phyloP scores from a whole-genome alignment of 2,888 invertebrate genomes.

The Lasioglossum morio region DNA sequence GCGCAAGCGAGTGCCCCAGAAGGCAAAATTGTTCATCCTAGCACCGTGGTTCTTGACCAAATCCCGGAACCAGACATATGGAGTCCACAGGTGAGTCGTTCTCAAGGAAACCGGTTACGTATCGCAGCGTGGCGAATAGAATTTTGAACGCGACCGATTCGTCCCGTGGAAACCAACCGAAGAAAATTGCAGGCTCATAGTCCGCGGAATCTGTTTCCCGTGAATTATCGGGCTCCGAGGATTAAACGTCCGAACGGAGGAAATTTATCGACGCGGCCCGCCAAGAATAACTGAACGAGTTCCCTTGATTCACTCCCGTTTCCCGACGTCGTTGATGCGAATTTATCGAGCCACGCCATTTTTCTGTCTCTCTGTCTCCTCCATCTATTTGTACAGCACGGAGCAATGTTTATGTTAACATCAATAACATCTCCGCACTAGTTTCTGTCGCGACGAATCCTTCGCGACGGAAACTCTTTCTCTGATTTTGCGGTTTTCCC shows the following conservation, averaged over 20 bases:
- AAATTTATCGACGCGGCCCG: constrained; percentile 49
- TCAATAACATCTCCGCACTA: neutral
- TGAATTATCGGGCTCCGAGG: constrained; percentile 55
- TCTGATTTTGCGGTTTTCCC: neutral
- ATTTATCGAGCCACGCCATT: constrained; percentile 33
- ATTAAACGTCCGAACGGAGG: constrained; percentile 47
- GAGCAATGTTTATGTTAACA: neutral
- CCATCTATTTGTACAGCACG: neutral
- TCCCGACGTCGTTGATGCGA: constrained; percentile 33
- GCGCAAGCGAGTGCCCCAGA: neutral
- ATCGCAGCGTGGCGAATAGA: constrained; percentile 14
- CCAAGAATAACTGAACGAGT: constrained; percentile 51
- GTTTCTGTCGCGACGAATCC: neutral
- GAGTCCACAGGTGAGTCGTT: neutral
- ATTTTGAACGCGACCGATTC: constrained; percentile 23
- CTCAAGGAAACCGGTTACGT: neutral
- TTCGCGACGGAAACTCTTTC: neutral
- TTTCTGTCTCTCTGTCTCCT: neutral
- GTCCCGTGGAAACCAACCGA: constrained; percentile 10
- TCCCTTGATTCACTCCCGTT: constrained; percentile 45
- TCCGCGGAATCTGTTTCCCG: constrained; percentile 34
- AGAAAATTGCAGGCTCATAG: constrained; percentile 56
- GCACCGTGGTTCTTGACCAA: neutral
- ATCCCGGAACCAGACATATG: neutral
- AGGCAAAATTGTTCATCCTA: neutral